phyloP scores from a whole-genome alignment of 2,888 invertebrate species.

The Chydorus sphaericus region DNA sequence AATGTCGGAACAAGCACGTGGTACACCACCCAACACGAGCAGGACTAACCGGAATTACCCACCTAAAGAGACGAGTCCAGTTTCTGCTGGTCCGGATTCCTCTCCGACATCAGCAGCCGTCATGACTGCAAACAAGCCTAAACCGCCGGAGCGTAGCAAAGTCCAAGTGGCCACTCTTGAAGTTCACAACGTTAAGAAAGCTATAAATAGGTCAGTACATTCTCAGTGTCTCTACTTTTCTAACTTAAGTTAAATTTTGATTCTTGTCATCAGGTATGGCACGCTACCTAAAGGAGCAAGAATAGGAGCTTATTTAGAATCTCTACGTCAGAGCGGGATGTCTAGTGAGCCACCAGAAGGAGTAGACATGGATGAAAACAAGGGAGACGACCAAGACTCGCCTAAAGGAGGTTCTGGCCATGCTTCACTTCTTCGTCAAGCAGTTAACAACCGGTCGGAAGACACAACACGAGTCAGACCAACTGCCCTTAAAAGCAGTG shows the following conservation, averaged over 20 bases:
- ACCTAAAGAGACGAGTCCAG: constrained; percentile 34
- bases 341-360: constrained; percentile 27
- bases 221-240: not conserved
- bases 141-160: constrained; percentile 17
- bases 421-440: constrained; percentile 6
- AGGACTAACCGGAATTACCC: constrained; percentile 46
- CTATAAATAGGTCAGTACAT: constrained; percentile 53
- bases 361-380: constrained; percentile 15
- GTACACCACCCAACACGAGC: constrained; percentile 31
- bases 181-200: constrained; percentile 86
- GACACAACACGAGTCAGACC: constrained; percentile 4
- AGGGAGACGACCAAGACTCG: constrained; percentile 18
- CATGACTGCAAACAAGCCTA: too few relatives aligned
- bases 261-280: constrained; percentile 63
- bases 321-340: constrained; percentile 63
- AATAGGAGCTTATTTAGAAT: constrained; percentile 91
- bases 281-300: constrained; percentile 92
- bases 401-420: constrained; percentile 22
- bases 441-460: not conserved
- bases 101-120: too few relatives aligned
- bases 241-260: not conserved
- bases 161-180: constrained; percentile 83
- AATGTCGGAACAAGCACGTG: constrained; percentile 9
- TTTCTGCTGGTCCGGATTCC: constrained; percentile 31
- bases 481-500: not conserved